phyloP scores from a whole-genome alignment of 2,888 invertebrate genomes.

The Eupithecia inturbata region DNA sequence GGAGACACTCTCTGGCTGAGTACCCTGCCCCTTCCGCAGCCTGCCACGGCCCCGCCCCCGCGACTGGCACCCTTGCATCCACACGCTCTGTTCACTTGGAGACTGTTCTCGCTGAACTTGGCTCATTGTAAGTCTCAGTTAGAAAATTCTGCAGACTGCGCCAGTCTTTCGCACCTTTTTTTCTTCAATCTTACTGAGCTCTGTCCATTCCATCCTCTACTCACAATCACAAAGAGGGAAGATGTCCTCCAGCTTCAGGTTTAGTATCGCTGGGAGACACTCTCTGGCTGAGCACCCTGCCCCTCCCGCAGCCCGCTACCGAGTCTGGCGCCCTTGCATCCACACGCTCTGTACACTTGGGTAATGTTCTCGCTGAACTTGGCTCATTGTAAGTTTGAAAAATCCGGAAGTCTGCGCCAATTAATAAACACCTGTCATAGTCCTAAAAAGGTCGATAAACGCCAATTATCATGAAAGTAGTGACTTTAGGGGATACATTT shows the following conservation, averaged over 20 bases:
- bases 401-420: neutral
- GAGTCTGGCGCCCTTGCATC: slow-evolving; percentile 71
- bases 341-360: slow-evolving; percentile 90
- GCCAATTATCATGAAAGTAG: too few species aligned
- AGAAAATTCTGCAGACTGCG: neutral
- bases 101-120: slow-evolving; percentile 89
- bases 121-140: slow-evolving; percentile 61
- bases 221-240: too few species aligned
- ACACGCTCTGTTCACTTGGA: slow-evolving; percentile 90
- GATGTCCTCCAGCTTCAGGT: too few species aligned
- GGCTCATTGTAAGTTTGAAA: slow-evolving; percentile 65
- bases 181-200: too few species aligned
- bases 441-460: too few species aligned
- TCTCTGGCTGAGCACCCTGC: slow-evolving; percentile 80
- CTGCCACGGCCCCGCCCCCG: slow-evolving; percentile 74
- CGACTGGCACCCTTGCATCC: slow-evolving; percentile 74
- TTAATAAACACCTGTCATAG: neutral
- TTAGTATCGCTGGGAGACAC: slow-evolving; percentile 97
- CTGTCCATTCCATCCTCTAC: too few species aligned
- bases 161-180: too few species aligned
- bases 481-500: too few species aligned
- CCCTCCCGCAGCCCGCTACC: slow-evolving; percentile 76
- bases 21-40: slow-evolving; percentile 68
- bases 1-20: slow-evolving; percentile 91
- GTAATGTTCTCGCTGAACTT: slow-evolving; percentile 90